These are phyloP conservation scores for Minunthozetes semirufus DNA, from an alignment of 2,888 invertebrate genomes.

Conservation along the genomic window DNA sequence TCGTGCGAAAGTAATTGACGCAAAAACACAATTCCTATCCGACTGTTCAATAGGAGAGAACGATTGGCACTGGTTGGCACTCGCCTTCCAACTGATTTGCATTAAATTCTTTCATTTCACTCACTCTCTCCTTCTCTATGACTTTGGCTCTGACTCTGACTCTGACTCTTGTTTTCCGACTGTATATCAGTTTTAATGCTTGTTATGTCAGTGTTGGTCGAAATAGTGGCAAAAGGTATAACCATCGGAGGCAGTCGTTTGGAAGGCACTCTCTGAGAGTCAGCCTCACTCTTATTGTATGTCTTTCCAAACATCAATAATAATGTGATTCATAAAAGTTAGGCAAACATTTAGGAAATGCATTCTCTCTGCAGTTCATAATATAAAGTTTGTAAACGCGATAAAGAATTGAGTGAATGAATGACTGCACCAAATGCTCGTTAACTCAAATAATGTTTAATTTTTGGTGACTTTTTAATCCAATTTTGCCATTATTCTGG, in stretches of 20 bases:
- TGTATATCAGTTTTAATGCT: not conserved
- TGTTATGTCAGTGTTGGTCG: conserved; percentile 10
- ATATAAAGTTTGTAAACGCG: not conserved
- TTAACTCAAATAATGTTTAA: not conserved
- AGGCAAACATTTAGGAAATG: conserved; percentile 18
- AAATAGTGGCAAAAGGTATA: not conserved
- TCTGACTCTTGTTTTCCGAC: not conserved
- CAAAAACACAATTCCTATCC: not conserved
- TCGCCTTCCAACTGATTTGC: conserved; percentile 19
- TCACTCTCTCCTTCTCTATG: not conserved
- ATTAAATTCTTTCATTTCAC: not conserved
- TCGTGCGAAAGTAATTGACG: conserved; percentile 28
- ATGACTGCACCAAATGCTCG: not conserved
- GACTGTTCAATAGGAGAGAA: conserved; percentile 2
- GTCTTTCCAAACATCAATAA: conserved; percentile 7
- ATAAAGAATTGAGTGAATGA: not conserved
- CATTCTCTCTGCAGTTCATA: not conserved
- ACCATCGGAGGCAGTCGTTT: not conserved
- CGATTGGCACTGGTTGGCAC: not conserved
- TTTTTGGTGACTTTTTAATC: conserved; percentile 19
- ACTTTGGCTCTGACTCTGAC: not conserved
- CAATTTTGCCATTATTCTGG: not conserved
- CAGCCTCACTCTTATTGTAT: not conserved
- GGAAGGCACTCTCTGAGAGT: not conserved
- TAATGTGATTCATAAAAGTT: conserved; percentile 22